Evolutionary conservation across 1,140 invertebrate genomes (phyloP).

Genomic region (Calosoma granatense): DNA sequence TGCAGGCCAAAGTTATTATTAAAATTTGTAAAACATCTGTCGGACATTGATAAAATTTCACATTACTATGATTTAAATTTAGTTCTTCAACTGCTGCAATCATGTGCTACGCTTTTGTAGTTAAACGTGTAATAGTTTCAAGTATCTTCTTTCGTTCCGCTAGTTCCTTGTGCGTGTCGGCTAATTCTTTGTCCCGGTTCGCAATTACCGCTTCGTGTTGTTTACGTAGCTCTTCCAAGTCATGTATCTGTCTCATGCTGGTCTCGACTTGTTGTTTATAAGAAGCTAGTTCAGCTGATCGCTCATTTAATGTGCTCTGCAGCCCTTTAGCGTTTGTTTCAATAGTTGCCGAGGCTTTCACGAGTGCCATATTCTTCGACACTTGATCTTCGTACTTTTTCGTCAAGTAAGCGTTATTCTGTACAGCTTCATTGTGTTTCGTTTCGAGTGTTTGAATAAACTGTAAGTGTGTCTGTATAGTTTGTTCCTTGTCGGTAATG

Average conservation of each 20-base stretch:
- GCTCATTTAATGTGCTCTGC: conserved; percentile 4
- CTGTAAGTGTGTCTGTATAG: not conserved
- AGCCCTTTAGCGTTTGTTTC: not conserved
- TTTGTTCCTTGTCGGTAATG: not conserved
- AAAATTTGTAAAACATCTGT: no score
- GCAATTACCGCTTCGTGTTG: conserved; percentile 18
- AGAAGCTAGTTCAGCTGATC: not conserved
- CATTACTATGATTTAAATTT: no score
- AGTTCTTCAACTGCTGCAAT: no score
- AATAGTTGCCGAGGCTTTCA: not conserved
- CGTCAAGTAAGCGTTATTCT: not conserved
- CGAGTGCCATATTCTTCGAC: not conserved
- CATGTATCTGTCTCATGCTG: conserved; percentile 20
- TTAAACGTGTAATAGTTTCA: not conserved
- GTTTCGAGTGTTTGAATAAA: not conserved
- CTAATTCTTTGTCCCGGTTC: conserved; percentile 16
- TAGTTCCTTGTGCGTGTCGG: conserved; percentile 17
- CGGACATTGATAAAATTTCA: no score
- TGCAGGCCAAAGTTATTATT: no score
- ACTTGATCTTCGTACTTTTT: not conserved
- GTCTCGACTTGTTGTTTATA: conserved; percentile 2
- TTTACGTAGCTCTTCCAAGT: conserved; percentile 16
- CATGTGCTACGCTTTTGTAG: no score
- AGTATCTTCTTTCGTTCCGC: conserved; percentile 12
- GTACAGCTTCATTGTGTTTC: not conserved